Evolutionary conservation across 1,140 invertebrate genomes (phyloP), one percentile per base, ranked within the genome.

Genomic region (Drosophila pectinifera): DNA sequence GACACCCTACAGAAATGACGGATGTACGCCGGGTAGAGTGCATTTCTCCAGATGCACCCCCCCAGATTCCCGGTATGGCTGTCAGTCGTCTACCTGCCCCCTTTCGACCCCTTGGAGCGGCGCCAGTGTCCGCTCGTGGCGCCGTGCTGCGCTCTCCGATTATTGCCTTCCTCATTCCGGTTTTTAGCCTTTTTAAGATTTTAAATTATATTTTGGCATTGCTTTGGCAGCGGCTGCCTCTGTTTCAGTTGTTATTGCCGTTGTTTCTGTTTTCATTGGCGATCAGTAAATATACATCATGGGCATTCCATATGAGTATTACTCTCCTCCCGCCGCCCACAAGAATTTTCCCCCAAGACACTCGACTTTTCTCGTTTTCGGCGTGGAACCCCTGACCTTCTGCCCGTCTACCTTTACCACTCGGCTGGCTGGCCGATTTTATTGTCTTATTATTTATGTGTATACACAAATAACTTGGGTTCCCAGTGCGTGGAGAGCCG

Each of bases 201-300:
- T 80, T 81, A 78, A 88, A 80, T 80, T 73, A 89, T 80, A 65
- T 69, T 76, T 63, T 79, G 69, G 69, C 72, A 82, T 78, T 64
- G 59, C 42, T 78, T 56, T 42, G 39, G 48, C 77, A 77, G 39
- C 24, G 26, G 39, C 63, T 48, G 63, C n/a, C 28, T 4, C 56
- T 45, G 28, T 13, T 43, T 58, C 43, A 49, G 56, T 38, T 64
- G 3, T 18, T 31, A 48, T 55, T 78, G 57, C 48, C 74, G 45
- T 28, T 56, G 51, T 57, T 80, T 78, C 74, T 86, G 83, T 82
- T 86, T 86, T 74, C 68, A 46, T 68, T 85, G 73, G 43, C 69
- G 72, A 81, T 86, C 65, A 61, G 83, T 75, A 86, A 82, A 88
- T 78, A 88, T 79, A 88, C 78, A 88, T 86, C 73, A 57, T 64